A percentile compares a stretch with the other conserved stretches of the same genome.
Evolutionary conservation across 2,888 invertebrate species (phyloP).

Genomic region (Euphydryas editha): DNA sequence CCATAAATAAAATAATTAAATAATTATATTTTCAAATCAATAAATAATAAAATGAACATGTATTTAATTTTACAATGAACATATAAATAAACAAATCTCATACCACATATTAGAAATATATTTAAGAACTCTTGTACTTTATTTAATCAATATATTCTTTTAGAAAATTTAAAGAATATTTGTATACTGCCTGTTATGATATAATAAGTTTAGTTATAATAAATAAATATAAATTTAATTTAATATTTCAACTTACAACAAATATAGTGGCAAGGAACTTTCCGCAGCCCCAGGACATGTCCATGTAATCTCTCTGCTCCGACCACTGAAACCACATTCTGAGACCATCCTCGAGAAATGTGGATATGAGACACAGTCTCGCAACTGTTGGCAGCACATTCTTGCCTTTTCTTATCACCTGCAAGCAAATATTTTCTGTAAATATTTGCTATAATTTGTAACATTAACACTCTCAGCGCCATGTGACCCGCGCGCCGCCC

Average conservation of each 20-base stretch:
- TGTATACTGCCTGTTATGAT: too few relatives aligned
- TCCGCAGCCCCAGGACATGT: conserved; percentile 98
- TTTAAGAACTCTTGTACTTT: too few relatives aligned
- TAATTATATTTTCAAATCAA: too few relatives aligned
- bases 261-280: conserved; percentile 96
- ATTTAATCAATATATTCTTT: too few relatives aligned
- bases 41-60: too few relatives aligned
- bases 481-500: too few relatives aligned
- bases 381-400: conserved; percentile 97
- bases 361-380: conserved; percentile 97
- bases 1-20: too few relatives aligned
- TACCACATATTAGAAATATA: too few relatives aligned
- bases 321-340: conserved; percentile 99
- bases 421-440: background rate
- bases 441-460: background rate
- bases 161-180: too few relatives aligned
- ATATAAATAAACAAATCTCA: too few relatives aligned
- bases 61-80: too few relatives aligned
- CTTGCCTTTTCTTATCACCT: conserved; percentile 97
- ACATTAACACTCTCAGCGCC: background rate
- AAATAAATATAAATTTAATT: conserved; percentile 7
- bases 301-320: conserved; percentile 98
- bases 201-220: background rate
- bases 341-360: conserved; percentile 99
- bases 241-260: conserved; percentile 85